Conservation (phyloP, 2,113 vertebrate genomes). For the Acanthochromis polyacanthus region DNA sequence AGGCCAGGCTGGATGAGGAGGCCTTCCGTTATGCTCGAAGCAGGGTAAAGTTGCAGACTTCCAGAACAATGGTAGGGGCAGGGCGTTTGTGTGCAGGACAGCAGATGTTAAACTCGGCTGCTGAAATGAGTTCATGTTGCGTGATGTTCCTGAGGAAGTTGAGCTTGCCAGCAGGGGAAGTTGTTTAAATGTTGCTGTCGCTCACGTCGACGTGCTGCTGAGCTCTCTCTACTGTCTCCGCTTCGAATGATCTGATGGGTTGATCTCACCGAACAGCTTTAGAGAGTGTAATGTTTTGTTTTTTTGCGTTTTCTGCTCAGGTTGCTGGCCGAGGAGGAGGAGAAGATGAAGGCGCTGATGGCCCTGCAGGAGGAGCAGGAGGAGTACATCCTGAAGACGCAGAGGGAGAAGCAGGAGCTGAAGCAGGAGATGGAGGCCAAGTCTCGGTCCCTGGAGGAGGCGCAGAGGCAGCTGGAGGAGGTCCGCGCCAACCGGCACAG, state of each 20-base stretch:
- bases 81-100: conserved; percentile 6
- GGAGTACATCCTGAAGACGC: conserved; percentile 91
- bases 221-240: background rate
- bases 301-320: conserved; percentile 70
- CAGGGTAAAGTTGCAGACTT: conserved; percentile 83
- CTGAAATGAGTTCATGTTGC: conserved; percentile 43
- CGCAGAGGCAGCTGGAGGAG: conserved; percentile 93
- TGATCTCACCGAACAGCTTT: background rate
- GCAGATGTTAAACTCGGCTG: conserved; percentile 2
- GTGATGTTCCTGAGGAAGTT: conserved; percentile 80
- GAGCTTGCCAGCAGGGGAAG: conserved; percentile 66
- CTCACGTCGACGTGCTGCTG: conserved; percentile 3
- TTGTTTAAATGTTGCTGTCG: conserved; percentile 49
- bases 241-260: background rate
- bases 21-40: conserved; percentile 90
- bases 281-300: background rate
- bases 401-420: conserved; percentile 93
- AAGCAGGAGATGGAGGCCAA: conserved; percentile 95
- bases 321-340: conserved; percentile 93
- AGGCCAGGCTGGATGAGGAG: conserved; percentile 92
- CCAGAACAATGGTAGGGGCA: background rate
- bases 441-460: conserved; percentile 89
- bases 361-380: conserved; percentile 94
- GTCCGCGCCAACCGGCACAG: conserved; percentile 93
- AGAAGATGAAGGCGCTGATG: conserved; percentile 93